These are phyloP conservation scores for Gymnocheta viridis DNA, from an alignment of 2,888 invertebrate genomes.

Conservation along the genomic window DNA sequence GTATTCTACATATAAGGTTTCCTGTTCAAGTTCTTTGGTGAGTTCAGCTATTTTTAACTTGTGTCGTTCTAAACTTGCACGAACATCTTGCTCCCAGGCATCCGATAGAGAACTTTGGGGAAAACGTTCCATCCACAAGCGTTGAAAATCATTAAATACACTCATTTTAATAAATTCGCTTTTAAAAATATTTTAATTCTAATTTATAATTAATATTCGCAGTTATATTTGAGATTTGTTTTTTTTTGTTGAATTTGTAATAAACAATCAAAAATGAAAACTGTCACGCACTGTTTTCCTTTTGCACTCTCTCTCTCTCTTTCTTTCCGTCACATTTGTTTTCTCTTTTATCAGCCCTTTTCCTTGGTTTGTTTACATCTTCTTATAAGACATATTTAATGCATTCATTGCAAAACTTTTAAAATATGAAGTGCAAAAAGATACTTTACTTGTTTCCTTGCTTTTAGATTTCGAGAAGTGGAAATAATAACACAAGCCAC, in stretches of 20 bases:
- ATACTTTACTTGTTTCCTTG: conserved; percentile 1
- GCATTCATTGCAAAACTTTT: conserved; percentile 2
- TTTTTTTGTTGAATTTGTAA: conserved; percentile 15
- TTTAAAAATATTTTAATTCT: not conserved
- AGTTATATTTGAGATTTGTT: conserved; percentile 25
- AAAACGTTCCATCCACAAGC: conserved; percentile 95
- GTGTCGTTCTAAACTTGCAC: conserved; percentile 94
- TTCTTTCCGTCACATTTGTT: not conserved
- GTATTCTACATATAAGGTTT: conserved; percentile 95
- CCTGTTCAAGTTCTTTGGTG: conserved; percentile 93
- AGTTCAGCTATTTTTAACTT: conserved; percentile 92
- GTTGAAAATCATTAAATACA: conserved; percentile 95
- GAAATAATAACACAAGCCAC: conserved; percentile 31
- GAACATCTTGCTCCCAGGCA: conserved; percentile 96
- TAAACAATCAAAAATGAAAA: conserved; percentile 47
- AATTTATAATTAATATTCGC: conserved; percentile 33
- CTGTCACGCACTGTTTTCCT: conserved; percentile 38
- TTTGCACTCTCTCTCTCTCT: not conserved
- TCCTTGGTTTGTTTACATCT: conserved; percentile 43
- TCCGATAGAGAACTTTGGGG: conserved; percentile 94
- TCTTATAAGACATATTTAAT: conserved; percentile 31
- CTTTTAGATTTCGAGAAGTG: conserved; percentile 21
- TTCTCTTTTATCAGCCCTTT: conserved; percentile 32
- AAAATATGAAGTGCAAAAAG: not conserved
- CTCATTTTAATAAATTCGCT: conserved; percentile 84